These are phyloP conservation scores for Eidolon helvum DNA, from an alignment of 2,113 vertebrate species.

Conservation along the genomic window DNA sequence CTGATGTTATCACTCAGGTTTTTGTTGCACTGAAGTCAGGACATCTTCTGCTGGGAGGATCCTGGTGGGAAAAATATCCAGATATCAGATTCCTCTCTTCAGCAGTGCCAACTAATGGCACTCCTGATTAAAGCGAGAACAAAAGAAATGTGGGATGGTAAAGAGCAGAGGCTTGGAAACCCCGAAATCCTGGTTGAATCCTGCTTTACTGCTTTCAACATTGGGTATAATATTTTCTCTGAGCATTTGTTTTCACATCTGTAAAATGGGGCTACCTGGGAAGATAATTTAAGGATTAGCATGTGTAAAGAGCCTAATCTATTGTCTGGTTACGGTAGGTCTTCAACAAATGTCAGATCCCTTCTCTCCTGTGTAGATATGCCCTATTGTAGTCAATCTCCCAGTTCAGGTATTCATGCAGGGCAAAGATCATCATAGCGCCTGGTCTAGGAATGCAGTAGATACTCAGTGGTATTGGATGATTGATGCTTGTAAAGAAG, in stretches of 20 bases:
- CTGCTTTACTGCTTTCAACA: not conserved
- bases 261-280: not conserved
- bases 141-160: not conserved
- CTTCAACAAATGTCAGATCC: not conserved
- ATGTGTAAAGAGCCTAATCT: not conserved
- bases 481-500: not conserved
- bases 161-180: conserved; percentile 6
- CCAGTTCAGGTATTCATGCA: not conserved
- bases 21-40: conserved; percentile 50
- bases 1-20: conserved; percentile 55
- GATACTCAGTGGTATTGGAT: not conserved
- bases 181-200: not conserved
- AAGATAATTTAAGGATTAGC: not conserved
- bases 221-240: not conserved
- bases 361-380: not conserved
- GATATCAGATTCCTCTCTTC: conserved; percentile 25
- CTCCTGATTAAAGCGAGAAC: not conserved
- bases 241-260: not conserved
- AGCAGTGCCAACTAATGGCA: not conserved
- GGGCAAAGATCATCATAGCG: not conserved
- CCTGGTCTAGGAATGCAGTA: not conserved
- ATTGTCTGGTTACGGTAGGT: not conserved
- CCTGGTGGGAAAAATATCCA: conserved; percentile 32
- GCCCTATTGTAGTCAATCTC: not conserved
- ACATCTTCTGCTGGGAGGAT: conserved; percentile 55